Evolutionary conservation across 2,113 vertebrate genomes (phyloP).

Genomic region (Crotalus tigris): DNA sequence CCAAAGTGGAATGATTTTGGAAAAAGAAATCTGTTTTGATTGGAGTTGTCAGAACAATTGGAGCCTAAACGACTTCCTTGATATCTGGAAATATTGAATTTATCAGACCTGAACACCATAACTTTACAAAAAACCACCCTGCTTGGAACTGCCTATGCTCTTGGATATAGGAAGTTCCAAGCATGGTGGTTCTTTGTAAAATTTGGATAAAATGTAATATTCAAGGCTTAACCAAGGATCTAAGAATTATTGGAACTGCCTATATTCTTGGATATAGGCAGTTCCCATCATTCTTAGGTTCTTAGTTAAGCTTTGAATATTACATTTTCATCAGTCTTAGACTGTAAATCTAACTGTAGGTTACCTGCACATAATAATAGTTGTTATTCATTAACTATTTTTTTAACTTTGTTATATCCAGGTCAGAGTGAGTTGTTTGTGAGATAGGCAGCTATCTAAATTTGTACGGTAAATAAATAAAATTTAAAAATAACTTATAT

Average conservation of each 20-base stretch:
- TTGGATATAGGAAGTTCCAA: neutral
- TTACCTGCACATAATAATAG: no score
- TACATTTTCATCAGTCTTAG: neutral
- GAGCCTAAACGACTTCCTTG: neutral
- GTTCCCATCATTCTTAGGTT: neutral
- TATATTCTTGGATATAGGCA: neutral
- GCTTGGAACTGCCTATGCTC: neutral
- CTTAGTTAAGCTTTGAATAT: neutral
- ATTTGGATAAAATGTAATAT: no score
- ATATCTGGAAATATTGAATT: neutral
- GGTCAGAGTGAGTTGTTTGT: no score
- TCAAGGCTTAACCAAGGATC: no score
- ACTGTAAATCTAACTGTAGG: neutral
- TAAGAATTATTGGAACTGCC: neutral
- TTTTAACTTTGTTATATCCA: no score
- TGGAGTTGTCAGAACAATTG: neutral
- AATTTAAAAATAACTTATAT: neutral
- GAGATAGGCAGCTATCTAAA: no score
- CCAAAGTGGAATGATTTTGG: neutral
- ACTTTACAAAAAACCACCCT: no score
- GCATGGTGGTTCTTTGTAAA: no score
- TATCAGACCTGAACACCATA: neutral
- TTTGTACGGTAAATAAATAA: neutral
- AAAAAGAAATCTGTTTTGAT: neutral
- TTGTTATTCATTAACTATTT: no score